Conservation (phyloP, 2,888 invertebrate genomes). For the Melieria picta region DNA sequence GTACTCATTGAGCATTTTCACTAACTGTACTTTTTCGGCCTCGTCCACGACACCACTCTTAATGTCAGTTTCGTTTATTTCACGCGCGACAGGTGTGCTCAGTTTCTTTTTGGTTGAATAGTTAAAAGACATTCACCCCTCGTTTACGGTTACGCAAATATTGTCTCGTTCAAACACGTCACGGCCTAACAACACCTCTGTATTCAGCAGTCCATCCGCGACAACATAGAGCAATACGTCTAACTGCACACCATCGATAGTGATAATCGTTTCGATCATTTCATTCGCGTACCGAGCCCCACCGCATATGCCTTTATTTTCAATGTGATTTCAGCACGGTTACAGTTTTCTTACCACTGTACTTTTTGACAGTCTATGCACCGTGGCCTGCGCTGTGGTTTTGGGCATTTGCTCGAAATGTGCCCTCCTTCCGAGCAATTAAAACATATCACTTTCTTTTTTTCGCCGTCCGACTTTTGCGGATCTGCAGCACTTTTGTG, state of each 20-base stretch:
- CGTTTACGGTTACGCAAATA: constrained; percentile 3
- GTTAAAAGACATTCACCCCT: constrained; percentile 2
- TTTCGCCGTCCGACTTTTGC: not conserved
- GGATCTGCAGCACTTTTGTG: too few relatives aligned
- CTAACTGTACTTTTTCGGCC: constrained; percentile 10
- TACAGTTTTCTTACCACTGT: constrained; percentile 15
- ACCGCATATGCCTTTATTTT: constrained; percentile 21
- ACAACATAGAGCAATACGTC: not conserved
- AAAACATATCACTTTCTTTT: constrained; percentile 12
- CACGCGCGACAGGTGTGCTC: not conserved
- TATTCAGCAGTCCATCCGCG: not conserved
- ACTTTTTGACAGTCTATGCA: constrained; percentile 33
- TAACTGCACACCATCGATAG: not conserved
- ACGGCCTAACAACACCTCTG: not conserved
- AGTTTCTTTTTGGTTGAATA: not conserved
- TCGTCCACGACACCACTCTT: constrained; percentile 6
- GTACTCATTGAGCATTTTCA: constrained; percentile 7
- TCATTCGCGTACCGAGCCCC: constrained; percentile 7
- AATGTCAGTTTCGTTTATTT: constrained; percentile 10
- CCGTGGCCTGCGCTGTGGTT: constrained; percentile 27
- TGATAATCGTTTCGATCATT: not conserved
- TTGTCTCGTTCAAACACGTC: not conserved
- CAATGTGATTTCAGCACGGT: constrained; percentile 1
- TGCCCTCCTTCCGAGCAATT: constrained; percentile 32
- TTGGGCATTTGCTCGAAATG: constrained; percentile 29